These are phyloP conservation scores for Patiria pectinifera DNA, from an alignment of 53 echinoderm and acorn worm genomes.

Conservation along the genomic window DNA sequence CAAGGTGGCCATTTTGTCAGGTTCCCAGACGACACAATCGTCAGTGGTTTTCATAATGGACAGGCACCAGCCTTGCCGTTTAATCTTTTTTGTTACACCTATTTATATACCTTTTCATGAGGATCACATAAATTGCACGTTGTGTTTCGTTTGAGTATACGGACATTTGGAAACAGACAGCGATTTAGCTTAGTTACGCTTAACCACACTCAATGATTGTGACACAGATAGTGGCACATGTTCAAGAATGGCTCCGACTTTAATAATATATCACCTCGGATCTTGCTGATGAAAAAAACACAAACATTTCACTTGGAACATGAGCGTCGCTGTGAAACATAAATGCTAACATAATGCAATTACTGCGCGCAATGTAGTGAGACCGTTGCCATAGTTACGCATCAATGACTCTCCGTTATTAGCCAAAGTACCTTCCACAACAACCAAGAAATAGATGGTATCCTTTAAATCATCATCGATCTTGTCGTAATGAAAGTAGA, in stretches of 20 bases:
- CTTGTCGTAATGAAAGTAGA: constrained; percentile 4
- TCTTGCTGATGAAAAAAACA: background rate
- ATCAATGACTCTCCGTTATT: background rate
- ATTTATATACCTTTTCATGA: no score
- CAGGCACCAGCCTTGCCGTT: background rate
- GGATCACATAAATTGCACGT: no score
- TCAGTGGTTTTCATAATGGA: background rate
- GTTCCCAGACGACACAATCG: background rate
- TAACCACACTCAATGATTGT: no score
- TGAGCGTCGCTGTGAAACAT: background rate
- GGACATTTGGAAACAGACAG: no score
- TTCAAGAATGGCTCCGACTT: no score
- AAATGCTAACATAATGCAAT: background rate
- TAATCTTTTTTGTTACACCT: no score
- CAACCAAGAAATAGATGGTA: background rate
- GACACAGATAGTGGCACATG: no score
- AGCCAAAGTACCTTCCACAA: background rate
- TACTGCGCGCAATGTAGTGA: background rate
- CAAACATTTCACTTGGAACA: background rate
- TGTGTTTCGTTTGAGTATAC: no score
- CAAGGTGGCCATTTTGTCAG: background rate
- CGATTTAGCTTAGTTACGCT: no score
- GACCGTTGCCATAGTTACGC: constrained; percentile 1
- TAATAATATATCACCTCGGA: no score
- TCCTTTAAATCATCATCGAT: background rate